phyloP scores from a whole-genome alignment of 2,888 invertebrate genomes.

The Sesia bembeciformis region DNA sequence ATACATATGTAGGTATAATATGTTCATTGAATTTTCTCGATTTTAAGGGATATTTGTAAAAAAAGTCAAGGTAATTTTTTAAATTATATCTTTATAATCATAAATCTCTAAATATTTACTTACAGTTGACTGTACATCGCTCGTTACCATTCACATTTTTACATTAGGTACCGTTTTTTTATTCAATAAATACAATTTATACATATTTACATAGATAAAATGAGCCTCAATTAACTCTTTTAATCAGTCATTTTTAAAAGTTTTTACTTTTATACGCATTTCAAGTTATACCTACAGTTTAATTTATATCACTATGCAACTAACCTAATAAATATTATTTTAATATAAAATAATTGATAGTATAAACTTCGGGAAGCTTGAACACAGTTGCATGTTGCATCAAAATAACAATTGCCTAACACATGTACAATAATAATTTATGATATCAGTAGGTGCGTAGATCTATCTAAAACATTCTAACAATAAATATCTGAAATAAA shows the following conservation, averaged over 20 bases:
- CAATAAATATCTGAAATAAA: slow-evolving; percentile 53
- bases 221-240: too few relatives aligned
- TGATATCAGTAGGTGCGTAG: background rate
- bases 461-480: slow-evolving; percentile 18
- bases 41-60: slow-evolving; percentile 5
- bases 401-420: slow-evolving; percentile 41
- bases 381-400: slow-evolving; percentile 58
- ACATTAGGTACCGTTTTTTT: background rate
- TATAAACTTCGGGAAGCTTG: slow-evolving; percentile 40
- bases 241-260: too few relatives aligned
- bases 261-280: too few relatives aligned
- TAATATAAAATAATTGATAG: slow-evolving; percentile 14
- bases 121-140: slow-evolving; percentile 12
- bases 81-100: slow-evolving; percentile 33
- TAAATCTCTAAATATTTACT: slow-evolving; percentile 18
- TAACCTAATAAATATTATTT: slow-evolving; percentile 13
- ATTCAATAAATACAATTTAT: background rate
- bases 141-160: background rate
- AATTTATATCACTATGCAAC: too few relatives aligned
- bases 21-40: background rate
- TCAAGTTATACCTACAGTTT: too few relatives aligned
- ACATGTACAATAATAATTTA: background rate
- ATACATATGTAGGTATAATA: too few relatives aligned
- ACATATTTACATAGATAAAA: background rate
- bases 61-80: slow-evolving; percentile 27